Percentiles rank a stretch among this genome's conserved stretches.
These are phyloP conservation scores for Synergus umbraculus DNA, from an alignment of 2,888 invertebrate genomes.

Conservation along the genomic window DNA sequence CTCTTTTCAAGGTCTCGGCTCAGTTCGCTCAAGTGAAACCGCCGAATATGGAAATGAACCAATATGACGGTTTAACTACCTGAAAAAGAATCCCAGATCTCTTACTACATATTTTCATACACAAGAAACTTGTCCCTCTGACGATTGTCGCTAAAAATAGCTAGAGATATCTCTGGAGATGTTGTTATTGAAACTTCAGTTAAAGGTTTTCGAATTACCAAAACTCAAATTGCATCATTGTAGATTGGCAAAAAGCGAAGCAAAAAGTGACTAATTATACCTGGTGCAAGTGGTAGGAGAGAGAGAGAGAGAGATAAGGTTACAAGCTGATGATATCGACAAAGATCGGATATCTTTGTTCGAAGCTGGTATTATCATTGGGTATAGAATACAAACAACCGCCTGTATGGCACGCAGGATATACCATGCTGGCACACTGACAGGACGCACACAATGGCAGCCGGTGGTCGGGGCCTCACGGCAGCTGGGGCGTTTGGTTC, in stretches of 20 bases:
- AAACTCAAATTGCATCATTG: slow-evolving; percentile 1
- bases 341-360: slow-evolving; percentile 41
- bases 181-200: not conserved
- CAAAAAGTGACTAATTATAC: not conserved
- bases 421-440: slow-evolving; percentile 50
- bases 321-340: not conserved
- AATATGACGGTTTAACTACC: not conserved
- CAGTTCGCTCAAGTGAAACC: not conserved
- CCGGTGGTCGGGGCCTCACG: slow-evolving; percentile 52
- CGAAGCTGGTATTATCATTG: slow-evolving; percentile 19
- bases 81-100: not conserved
- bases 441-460: slow-evolving; percentile 54
- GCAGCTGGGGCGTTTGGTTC: slow-evolving; percentile 67
- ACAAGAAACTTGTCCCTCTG: not conserved
- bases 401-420: slow-evolving; percentile 47
- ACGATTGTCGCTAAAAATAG: not conserved
- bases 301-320: not conserved
- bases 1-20: not conserved
- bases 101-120: not conserved
- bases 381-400: slow-evolving; percentile 29
- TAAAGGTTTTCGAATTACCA: not conserved
- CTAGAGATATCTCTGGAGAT: not conserved
- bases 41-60: slow-evolving; percentile 25
- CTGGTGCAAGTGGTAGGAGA: not conserved
- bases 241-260: not conserved